Percentiles rank a stretch among this genome's conserved stretches.
Evolutionary conservation across 2,113 vertebrate genomes (phyloP).

Genomic region (Eonycteris spelaea): DNA sequence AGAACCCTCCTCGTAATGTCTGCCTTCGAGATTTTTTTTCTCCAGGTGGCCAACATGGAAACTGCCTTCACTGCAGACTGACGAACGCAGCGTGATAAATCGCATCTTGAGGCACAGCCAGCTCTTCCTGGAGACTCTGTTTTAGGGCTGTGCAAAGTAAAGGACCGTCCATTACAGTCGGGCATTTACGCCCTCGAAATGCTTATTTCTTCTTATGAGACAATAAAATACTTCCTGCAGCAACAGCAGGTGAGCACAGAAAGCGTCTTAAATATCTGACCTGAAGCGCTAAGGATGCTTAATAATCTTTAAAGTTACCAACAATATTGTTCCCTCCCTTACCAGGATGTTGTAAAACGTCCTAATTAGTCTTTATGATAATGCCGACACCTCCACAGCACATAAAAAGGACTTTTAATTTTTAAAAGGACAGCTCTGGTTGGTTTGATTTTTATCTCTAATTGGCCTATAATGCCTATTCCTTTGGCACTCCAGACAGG

Average conservation of each 20-base stretch:
- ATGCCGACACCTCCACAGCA: slow-evolving; percentile 80
- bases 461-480: slow-evolving; percentile 80
- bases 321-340: slow-evolving; percentile 76
- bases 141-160: slow-evolving; percentile 65
- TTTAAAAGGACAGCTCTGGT: slow-evolving; percentile 81
- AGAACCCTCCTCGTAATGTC: background rate
- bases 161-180: slow-evolving; percentile 58
- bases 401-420: slow-evolving; percentile 85
- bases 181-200: slow-evolving; percentile 77
- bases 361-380: slow-evolving; percentile 85
- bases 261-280: slow-evolving; percentile 81
- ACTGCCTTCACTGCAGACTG: background rate
- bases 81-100: background rate
- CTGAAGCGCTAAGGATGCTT: slow-evolving; percentile 78
- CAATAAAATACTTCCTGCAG: slow-evolving; percentile 81
- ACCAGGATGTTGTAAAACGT: slow-evolving; percentile 84
- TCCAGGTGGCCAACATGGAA: slow-evolving; percentile 52
- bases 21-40: slow-evolving; percentile 27
- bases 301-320: slow-evolving; percentile 82
- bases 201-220: slow-evolving; percentile 77
- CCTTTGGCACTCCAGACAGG: slow-evolving; percentile 74
- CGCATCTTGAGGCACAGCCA: slow-evolving; percentile 38
- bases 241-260: slow-evolving; percentile 81
- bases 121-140: slow-evolving; percentile 58
- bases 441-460: slow-evolving; percentile 85